Percentiles rank a stretch among this genome's conserved stretches.
phyloP scores from a whole-genome alignment of 2,797 vertebrate species.

The Eidolon dupreanum region DNA sequence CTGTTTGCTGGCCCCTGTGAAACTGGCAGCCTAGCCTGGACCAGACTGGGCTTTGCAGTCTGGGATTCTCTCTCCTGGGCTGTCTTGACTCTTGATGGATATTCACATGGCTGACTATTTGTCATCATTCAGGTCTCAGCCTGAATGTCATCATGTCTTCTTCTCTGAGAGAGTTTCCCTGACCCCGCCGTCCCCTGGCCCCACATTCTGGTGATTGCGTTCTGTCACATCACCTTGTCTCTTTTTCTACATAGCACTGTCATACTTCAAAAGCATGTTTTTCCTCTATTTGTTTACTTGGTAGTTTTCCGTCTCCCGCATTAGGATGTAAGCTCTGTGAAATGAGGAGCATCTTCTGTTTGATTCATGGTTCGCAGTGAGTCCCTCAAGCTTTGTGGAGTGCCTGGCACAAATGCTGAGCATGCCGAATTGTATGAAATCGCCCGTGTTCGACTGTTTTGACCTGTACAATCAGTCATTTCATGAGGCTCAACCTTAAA shows the following conservation, averaged over 20 bases:
- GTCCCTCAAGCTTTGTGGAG: fast-evolving
- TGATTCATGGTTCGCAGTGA: not conserved
- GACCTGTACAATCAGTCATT: not conserved
- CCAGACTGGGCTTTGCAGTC: not conserved
- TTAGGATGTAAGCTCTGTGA: not conserved
- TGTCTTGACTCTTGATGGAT: not conserved
- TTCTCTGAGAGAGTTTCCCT: not conserved
- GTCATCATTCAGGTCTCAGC: not conserved
- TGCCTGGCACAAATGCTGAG: not conserved
- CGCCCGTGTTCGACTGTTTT: fast-evolving
- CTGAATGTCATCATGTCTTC: not conserved
- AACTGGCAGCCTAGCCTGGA: not conserved
- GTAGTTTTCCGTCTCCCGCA: not conserved
- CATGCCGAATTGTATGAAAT: fast-evolving
- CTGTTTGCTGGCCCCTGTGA: not conserved
- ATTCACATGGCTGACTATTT: not conserved
- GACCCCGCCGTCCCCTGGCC: not conserved
- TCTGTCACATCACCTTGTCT: not conserved
- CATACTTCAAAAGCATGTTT: not conserved
- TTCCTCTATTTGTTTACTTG: not conserved
- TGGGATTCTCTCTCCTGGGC: not conserved
- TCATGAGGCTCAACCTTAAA: not conserved
- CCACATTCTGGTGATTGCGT: not conserved
- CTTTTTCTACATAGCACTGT: not conserved
- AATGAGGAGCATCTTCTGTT: not conserved